Evolutionary conservation across 2,888 invertebrate genomes (phyloP).

Genomic region (Acanthosepion pharaonis): DNA sequence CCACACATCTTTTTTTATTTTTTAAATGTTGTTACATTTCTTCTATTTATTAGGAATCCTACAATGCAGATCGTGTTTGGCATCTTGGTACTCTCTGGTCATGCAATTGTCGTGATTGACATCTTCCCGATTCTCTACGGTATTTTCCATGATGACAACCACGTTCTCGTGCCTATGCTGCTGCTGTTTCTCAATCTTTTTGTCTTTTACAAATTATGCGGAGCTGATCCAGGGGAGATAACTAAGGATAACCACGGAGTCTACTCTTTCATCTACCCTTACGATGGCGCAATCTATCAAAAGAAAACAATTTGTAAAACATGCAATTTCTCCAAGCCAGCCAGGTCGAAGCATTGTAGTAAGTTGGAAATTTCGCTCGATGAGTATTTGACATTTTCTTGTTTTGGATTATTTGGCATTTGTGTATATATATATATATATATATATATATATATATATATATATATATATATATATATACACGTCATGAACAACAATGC

Average conservation of each 20-base stretch:
- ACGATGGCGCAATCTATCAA: conserved; percentile 66
- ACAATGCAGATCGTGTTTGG: conserved; percentile 68
- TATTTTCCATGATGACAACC: conserved; percentile 65
- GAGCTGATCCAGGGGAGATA: conserved; percentile 68
- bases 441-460: too few species aligned
- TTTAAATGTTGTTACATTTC: not conserved
- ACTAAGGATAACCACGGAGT: conserved; percentile 58
- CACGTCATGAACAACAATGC: too few species aligned
- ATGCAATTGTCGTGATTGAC: conserved; percentile 66
- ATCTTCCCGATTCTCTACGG: conserved; percentile 66
- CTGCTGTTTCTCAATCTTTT: conserved; percentile 62
- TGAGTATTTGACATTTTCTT: not conserved
- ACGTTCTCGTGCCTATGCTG: conserved; percentile 64
- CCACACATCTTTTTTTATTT: too few species aligned
- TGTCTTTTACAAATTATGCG: conserved; percentile 66
- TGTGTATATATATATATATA: too few species aligned
- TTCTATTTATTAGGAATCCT: conserved; percentile 64
- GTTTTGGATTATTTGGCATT: too few species aligned
- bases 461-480: too few species aligned
- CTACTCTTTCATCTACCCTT: conserved; percentile 60
- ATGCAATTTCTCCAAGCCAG: conserved; percentile 67
- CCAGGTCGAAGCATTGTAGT: conserved; percentile 73
- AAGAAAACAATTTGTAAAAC: conserved; percentile 62
- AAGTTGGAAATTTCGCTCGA: conserved; percentile 56
- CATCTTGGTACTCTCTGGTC: conserved; percentile 61